Evolutionary conservation across 2,888 invertebrate genomes (phyloP).

Genomic region (Spilarctia lutea): DNA sequence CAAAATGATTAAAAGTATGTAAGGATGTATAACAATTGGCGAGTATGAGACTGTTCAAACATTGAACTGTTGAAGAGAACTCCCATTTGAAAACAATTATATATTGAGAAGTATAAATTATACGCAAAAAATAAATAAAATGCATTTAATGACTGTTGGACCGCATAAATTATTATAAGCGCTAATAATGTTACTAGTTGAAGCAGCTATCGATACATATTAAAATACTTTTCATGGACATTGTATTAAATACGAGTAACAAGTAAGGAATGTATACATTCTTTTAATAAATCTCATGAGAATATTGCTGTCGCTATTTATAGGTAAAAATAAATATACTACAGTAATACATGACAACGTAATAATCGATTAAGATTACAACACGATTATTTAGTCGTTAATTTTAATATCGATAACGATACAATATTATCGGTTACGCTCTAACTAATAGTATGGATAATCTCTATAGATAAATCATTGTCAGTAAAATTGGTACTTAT

Average conservation of each 20-base stretch:
- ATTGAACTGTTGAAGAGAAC: too few relatives aligned
- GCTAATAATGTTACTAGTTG: background rate
- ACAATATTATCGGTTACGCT: background rate
- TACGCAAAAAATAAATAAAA: background rate
- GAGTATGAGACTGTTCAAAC: too few relatives aligned
- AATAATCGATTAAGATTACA: background rate
- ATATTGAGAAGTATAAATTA: background rate
- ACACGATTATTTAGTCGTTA: background rate
- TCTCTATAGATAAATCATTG: background rate
- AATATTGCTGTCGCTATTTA: background rate
- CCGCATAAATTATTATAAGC: background rate
- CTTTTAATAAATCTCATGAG: background rate
- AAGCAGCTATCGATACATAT: slow-evolving; percentile 2
- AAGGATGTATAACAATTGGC: too few relatives aligned
- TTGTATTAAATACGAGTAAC: slow-evolving; percentile 1
- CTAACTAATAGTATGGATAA: background rate
- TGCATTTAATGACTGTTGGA: slow-evolving; percentile 1
- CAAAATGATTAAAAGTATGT: too few relatives aligned
- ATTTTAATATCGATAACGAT: background rate
- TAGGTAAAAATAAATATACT: background rate
- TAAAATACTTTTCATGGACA: background rate
- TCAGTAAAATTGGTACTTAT: background rate
- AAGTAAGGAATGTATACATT: slow-evolving; percentile 8
- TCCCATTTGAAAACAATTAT: background rate
- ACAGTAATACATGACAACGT: background rate